phyloP scores from a whole-genome alignment of 2,113 vertebrate genomes.

The Sorex araneus region DNA sequence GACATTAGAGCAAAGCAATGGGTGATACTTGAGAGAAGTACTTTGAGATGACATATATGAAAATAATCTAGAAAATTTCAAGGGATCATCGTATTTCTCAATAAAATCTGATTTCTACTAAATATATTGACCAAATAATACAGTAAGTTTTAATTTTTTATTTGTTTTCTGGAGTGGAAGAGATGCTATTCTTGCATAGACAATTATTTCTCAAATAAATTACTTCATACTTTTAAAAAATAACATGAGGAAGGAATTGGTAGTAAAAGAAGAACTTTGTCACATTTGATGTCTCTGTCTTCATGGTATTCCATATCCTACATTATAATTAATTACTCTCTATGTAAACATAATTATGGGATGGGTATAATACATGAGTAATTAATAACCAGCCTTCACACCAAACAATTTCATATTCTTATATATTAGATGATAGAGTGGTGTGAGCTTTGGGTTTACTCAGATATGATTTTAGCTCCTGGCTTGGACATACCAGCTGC shows the following conservation, averaged over 20 bases:
- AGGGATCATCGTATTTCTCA: background rate
- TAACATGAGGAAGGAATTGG: background rate
- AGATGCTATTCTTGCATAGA: background rate
- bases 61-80: background rate
- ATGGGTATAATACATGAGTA: background rate
- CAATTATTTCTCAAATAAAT: slow-evolving; percentile 47
- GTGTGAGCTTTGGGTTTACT: background rate
- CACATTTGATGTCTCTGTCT: background rate
- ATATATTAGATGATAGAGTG: background rate
- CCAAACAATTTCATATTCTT: background rate
- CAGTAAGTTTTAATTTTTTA: slow-evolving; percentile 19
- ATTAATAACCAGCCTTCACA: background rate
- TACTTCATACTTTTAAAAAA: slow-evolving; percentile 15
- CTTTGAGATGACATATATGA: background rate
- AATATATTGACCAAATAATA: background rate
- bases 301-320: background rate
- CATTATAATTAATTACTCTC: background rate
- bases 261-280: slow-evolving; percentile 36
- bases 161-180: slow-evolving; percentile 9
- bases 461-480: background rate
- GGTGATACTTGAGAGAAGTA: background rate
- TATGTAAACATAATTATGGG: slow-evolving; percentile 29
- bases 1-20: background rate
- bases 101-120: slow-evolving; percentile 6
- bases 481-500: background rate